Base-by-base conservation (phyloP, 2,797 vertebrate species). In the Siniperca obscura region DNA sequence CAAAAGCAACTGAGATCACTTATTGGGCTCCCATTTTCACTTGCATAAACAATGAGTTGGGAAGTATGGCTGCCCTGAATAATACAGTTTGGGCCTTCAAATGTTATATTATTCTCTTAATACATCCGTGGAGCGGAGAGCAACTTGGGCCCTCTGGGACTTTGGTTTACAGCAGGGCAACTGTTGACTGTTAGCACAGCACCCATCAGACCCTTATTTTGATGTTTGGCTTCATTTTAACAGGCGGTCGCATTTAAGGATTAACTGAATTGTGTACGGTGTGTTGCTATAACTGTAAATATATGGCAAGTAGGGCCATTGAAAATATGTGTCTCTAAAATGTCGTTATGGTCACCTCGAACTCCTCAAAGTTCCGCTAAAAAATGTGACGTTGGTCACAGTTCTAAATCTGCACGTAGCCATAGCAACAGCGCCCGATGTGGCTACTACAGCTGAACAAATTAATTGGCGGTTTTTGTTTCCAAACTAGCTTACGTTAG, bases 401-500 rank as follows among this genome's bases (percentile, higher is more conserved):
- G 30, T 3, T 52, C 46, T 12, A 44, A 34, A 14, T 55, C 27
- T 64, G 48, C 27, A 0, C 22, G 67, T 77, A 62, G 73, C 64
- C 69, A 73, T 72, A 14, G 64, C 42, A 76, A 77, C 64, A 7
- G 27, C 13, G 8, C 19, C 36, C 3, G 46, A 40, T 53, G 67
- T 34, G 36, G 34, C n/a, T 17, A 2, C 53, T 12, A 12, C 66
- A 56, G 38, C 61, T 22, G 67, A 75, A 57, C 61, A 71, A 48
- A 81, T 82, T 27, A 48, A 60, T 30, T 40, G 3, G 16, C 12
- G 22, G 17, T 38, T 59, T 65, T 14, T 34, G 12, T 42, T 42
- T 36, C 3, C 14, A 34, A 3, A 8, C 38, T 34, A 36, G 13
- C 14, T 3, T 8, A 25, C 3, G 16, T 48, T 36, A 38, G n/a